Conservation (phyloP, 2,113 vertebrate species). For the Brienomyrus brachyistius region DNA sequence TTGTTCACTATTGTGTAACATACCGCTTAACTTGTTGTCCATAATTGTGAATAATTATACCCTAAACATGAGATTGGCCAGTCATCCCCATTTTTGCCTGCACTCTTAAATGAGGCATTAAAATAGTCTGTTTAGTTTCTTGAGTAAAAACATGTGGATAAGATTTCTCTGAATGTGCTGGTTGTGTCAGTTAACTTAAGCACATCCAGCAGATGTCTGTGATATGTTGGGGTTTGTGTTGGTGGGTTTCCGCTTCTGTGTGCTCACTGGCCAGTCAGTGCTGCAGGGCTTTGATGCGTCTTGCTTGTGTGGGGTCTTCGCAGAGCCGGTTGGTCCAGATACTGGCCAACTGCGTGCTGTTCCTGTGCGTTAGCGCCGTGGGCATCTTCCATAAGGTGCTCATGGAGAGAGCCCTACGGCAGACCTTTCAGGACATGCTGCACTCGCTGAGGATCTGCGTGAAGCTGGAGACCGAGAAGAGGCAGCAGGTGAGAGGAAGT, state of each 20-base stretch:
- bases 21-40: conserved; percentile 47
- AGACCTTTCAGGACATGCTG: conserved; percentile 81
- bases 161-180: not conserved
- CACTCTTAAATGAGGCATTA: not conserved
- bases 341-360: conserved; percentile 75
- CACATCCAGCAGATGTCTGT: not conserved
- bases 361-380: conserved; percentile 78
- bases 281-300: not conserved
- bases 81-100: not conserved
- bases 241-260: not conserved
- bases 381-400: conserved; percentile 90
- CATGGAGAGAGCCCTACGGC: conserved; percentile 82
- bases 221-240: not conserved
- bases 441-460: conserved; percentile 82
- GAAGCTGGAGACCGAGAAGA: conserved; percentile 90
- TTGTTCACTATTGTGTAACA: not conserved
- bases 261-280: not conserved
- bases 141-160: not conserved
- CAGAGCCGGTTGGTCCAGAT: conserved; percentile 56
- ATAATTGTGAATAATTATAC: conserved; percentile 43
- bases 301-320: not conserved
- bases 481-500: conserved; percentile 76
- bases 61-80: not conserved
- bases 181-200: not conserved
- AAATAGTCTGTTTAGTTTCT: not conserved